Conservation (phyloP, 2,888 invertebrate species). For the Cephus sareptanus region DNA sequence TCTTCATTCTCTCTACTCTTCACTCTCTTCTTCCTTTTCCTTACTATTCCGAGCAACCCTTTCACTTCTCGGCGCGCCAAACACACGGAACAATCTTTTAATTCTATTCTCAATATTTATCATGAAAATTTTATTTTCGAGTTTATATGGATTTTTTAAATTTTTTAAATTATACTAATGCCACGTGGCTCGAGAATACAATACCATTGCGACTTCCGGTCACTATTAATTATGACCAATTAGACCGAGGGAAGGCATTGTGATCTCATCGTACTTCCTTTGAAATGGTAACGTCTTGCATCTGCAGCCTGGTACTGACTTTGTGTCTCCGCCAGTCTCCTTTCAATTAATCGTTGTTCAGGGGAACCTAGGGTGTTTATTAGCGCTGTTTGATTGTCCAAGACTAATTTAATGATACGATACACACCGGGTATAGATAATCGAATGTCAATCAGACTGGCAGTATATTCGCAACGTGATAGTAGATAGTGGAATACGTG, state of each 20-base stretch:
- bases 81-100: constrained; percentile 27
- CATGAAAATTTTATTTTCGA: neutral
- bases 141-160: neutral
- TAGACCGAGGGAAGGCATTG: constrained; percentile 5
- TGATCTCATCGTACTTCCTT: constrained; percentile 35
- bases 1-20: constrained; percentile 24
- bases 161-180: neutral
- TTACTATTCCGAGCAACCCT: constrained; percentile 13
- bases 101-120: neutral
- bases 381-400: constrained; percentile 47
- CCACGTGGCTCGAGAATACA: neutral
- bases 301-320: constrained; percentile 7
- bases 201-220: neutral
- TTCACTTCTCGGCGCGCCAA: constrained; percentile 31
- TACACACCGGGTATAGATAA: constrained; percentile 16
- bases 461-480: neutral
- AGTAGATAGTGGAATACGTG: neutral
- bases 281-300: constrained; percentile 30
- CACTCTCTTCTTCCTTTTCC: constrained; percentile 1
- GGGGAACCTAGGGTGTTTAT: constrained; percentile 39
- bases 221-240: constrained; percentile 13
- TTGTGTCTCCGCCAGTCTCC: constrained; percentile 29
- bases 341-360: constrained; percentile 41
- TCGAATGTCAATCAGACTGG: neutral
- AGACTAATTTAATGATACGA: constrained; percentile 54